A percentile compares a stretch with the other conserved stretches of the same genome.
These are phyloP conservation scores for Dendrolimus houi DNA, from an alignment of 2,888 invertebrate genomes.

Conservation along the genomic window DNA sequence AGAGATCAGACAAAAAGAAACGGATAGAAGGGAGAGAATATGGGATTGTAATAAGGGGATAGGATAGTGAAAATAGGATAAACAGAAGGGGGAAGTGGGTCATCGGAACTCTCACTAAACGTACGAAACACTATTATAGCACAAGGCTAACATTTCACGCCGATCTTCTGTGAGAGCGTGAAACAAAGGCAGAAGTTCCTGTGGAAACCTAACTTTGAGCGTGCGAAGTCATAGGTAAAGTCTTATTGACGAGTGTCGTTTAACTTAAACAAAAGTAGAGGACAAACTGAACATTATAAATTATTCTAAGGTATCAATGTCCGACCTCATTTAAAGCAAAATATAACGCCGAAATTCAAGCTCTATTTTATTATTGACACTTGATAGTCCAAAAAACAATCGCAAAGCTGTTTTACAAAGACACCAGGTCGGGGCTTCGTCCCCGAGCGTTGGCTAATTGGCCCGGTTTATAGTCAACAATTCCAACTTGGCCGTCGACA, in stretches of 20 bases:
- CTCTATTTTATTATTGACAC: neutral
- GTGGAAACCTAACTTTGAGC: too few species aligned
- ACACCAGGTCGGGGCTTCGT: neutral
- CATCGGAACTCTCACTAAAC: too few species aligned
- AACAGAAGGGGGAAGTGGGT: too few species aligned
- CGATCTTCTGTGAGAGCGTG: too few species aligned
- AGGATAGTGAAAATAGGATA: too few species aligned
- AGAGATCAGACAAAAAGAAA: too few species aligned
- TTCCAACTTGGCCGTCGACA: conserved; percentile 23
- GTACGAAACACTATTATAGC: too few species aligned
- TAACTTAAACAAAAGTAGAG: neutral
- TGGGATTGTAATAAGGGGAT: too few species aligned
- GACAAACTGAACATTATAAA: neutral
- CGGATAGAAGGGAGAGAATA: too few species aligned
- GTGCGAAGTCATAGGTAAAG: too few species aligned
- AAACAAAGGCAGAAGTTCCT: too few species aligned
- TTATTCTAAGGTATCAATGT: neutral
- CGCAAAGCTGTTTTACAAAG: neutral
- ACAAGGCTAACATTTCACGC: too few species aligned
- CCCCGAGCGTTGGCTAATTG: conserved; percentile 24
- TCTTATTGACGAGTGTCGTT: neutral
- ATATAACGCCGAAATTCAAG: neutral
- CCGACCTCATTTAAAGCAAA: neutral
- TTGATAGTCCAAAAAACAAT: neutral
- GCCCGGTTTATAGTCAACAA: conserved; percentile 26